These are phyloP conservation scores for Ammodytes dubius DNA, from an alignment of 2,113 vertebrate species.

Conservation along the genomic window DNA sequence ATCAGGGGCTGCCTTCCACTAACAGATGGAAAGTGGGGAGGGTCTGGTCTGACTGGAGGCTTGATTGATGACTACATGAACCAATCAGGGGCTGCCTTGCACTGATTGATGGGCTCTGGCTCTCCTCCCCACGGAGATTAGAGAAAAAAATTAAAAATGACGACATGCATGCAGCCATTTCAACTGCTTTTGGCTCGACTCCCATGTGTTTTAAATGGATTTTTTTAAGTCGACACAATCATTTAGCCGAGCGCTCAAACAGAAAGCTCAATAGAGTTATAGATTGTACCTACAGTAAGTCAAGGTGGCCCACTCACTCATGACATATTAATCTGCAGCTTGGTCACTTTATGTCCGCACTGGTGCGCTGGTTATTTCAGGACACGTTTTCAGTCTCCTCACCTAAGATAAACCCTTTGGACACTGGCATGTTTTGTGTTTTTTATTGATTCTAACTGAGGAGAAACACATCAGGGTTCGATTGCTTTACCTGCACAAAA, in stretches of 20 bases:
- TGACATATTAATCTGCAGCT: background rate
- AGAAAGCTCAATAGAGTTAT: background rate
- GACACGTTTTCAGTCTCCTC: slow-evolving; percentile 2
- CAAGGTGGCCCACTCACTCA: background rate
- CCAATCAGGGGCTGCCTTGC: no score
- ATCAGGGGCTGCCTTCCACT: no score
- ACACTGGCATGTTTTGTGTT: background rate
- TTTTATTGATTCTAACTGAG: background rate
- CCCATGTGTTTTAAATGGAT: slow-evolving; percentile 11
- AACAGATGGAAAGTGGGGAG: no score
- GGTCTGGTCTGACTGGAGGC: no score
- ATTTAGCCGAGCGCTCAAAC: background rate
- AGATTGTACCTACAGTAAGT: slow-evolving; percentile 9
- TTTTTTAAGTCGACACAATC: slow-evolving; percentile 14
- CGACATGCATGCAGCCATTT: background rate
- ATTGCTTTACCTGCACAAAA: background rate
- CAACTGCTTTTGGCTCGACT: slow-evolving; percentile 9
- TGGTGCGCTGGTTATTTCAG: slow-evolving; percentile 17
- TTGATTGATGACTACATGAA: no score
- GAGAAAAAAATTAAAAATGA: background rate
- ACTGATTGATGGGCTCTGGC: no score
- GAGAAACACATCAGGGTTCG: background rate
- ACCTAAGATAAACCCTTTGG: background rate
- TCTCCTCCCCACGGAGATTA: no score
- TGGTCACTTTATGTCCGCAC: background rate